A percentile compares a stretch with the other conserved stretches of the same genome.
Evolutionary conservation across 1,140 invertebrate species (phyloP).

Genomic region (Solen grandis): DNA sequence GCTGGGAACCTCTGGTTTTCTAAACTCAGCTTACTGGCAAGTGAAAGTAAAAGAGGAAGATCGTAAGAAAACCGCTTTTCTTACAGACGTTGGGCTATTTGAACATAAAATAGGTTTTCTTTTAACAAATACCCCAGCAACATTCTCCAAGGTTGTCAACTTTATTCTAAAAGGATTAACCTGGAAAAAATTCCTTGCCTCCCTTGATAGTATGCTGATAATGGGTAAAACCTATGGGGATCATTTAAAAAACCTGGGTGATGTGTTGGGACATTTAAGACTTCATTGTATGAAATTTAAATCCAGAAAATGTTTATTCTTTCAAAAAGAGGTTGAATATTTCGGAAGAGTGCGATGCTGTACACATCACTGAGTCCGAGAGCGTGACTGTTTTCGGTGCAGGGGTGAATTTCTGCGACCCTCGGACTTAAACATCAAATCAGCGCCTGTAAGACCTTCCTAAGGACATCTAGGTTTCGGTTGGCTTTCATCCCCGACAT

Average conservation of each 20-base stretch:
- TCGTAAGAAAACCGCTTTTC: slow-evolving; percentile 1
- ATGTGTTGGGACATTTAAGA: slow-evolving; percentile 24
- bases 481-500: too few relatives aligned
- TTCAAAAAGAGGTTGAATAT: slow-evolving; percentile 61
- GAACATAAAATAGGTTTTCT: slow-evolving; percentile 39
- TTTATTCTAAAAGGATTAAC: slow-evolving; percentile 36
- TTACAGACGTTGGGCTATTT: background rate
- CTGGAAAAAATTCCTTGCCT: slow-evolving; percentile 36
- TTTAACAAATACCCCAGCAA: slow-evolving; percentile 26
- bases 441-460: too few relatives aligned
- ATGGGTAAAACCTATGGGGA: slow-evolving; percentile 23
- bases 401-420: too few relatives aligned
- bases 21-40: slow-evolving; percentile 38
- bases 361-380: too few relatives aligned
- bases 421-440: too few relatives aligned
- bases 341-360: slow-evolving; percentile 35
- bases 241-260: slow-evolving; percentile 7
- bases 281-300: slow-evolving; percentile 44
- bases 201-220: slow-evolving; percentile 58
- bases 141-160: slow-evolving; percentile 30
- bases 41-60: background rate
- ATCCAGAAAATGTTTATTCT: slow-evolving; percentile 46
- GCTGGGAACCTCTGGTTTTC: slow-evolving; percentile 1
- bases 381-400: too few relatives aligned
- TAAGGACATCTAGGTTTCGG: too few relatives aligned